phyloP scores from a whole-genome alignment of 2,888 invertebrate genomes.

The Charanyca ferruginea region DNA sequence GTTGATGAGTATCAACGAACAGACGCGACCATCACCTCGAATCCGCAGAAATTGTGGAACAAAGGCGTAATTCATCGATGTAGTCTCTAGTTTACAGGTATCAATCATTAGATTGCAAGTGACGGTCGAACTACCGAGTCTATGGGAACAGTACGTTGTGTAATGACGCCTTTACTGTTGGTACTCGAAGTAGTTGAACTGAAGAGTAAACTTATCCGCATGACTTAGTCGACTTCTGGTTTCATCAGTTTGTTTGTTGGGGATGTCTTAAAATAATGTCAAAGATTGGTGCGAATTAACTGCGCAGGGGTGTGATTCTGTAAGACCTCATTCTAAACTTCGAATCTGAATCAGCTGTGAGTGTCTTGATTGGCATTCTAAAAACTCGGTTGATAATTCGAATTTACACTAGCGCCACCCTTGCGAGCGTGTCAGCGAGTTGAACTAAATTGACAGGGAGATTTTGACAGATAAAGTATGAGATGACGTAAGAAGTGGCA shows the following conservation, averaged over 20 bases:
- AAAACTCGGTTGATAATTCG: too few species aligned
- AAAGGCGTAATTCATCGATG: constrained; percentile 22
- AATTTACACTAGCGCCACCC: too few species aligned
- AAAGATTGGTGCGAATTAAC: too few species aligned
- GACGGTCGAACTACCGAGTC: constrained; percentile 50
- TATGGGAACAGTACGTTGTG: constrained; percentile 52
- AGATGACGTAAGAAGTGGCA: too few species aligned
- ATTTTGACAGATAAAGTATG: too few species aligned
- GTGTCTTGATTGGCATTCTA: too few species aligned
- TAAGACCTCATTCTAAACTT: too few species aligned
- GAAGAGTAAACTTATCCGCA: neutral
- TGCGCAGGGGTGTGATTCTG: too few species aligned
- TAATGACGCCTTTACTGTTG: constrained; percentile 46
- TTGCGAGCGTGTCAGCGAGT: too few species aligned
- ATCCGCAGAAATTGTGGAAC: constrained; percentile 26
- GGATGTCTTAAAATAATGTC: too few species aligned
- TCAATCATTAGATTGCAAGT: constrained; percentile 58
- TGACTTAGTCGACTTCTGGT: neutral
- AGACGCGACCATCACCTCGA: neutral
- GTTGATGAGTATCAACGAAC: neutral
- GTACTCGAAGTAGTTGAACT: constrained; percentile 28
- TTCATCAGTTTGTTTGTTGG: neutral
- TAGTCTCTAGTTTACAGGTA: constrained; percentile 25
- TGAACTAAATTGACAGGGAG: too few species aligned
- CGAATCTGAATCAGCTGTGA: too few species aligned